phyloP scores from a whole-genome alignment of 2,888 invertebrate species.

The Phorcus lineatus region DNA sequence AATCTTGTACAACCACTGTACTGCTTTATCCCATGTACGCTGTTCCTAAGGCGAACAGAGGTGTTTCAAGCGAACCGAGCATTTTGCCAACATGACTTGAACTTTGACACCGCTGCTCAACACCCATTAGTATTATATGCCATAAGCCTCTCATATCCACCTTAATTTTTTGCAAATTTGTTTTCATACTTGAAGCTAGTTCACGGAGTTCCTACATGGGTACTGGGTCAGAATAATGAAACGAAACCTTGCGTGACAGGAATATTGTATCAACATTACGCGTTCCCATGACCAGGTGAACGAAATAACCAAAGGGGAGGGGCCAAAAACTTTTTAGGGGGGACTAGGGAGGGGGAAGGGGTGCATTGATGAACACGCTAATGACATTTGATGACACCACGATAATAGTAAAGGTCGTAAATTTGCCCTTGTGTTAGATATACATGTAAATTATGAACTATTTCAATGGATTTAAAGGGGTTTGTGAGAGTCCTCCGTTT shows the following conservation, averaged over 20 bases:
- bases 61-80: too few relatives aligned
- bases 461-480: neutral
- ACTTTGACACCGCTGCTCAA: neutral
- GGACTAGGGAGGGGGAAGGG: neutral
- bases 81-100: neutral
- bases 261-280: neutral
- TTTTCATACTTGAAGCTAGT: neutral
- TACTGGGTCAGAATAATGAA: neutral
- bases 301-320: neutral
- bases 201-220: constrained; percentile 1
- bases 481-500: neutral
- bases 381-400: neutral
- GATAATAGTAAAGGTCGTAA: neutral
- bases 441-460: too few relatives aligned
- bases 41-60: too few relatives aligned
- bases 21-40: too few relatives aligned
- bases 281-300: constrained; percentile 15
- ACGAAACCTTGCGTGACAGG: constrained; percentile 13
- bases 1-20: too few relatives aligned
- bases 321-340: neutral
- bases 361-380: neutral
- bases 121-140: too few relatives aligned
- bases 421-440: neutral
- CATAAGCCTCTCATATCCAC: too few relatives aligned
- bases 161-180: neutral